phyloP scores from a whole-genome alignment of 2,888 invertebrate species.

The Crossocerus cetratus region DNA sequence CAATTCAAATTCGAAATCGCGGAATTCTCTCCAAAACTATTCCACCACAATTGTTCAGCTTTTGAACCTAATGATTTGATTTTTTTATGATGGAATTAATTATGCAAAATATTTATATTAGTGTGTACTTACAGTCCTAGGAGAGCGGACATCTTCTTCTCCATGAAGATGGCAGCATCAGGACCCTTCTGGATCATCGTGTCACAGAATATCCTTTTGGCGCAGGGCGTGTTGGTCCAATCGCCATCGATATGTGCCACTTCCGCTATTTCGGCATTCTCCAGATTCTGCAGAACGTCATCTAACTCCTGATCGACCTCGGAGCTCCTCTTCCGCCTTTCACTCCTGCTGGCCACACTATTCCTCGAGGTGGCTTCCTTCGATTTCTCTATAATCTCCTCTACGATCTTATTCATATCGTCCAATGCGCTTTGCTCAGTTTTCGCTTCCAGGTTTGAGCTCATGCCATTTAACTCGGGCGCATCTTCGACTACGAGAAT shows the following conservation, averaged over 20 bases:
- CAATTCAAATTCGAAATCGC: background rate
- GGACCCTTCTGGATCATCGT: constrained; percentile 84
- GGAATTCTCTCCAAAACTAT: background rate
- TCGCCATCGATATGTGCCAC: constrained; percentile 76
- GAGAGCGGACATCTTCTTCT: constrained; percentile 88
- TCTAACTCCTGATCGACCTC: constrained; percentile 63
- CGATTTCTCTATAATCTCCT: constrained; percentile 16
- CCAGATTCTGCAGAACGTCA: constrained; percentile 70
- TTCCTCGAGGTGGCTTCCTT: background rate
- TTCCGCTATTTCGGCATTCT: constrained; percentile 70
- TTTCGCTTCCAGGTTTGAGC: background rate
- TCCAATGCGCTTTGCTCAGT: background rate
- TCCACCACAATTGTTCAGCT: too few species aligned
- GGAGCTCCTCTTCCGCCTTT: constrained; percentile 50
- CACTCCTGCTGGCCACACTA: constrained; percentile 22
- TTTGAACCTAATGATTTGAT: background rate
- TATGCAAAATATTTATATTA: too few species aligned
- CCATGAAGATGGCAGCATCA: constrained; percentile 86
- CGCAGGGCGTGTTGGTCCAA: constrained; percentile 88
- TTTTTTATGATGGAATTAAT: too few species aligned
- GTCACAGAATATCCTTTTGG: constrained; percentile 87
- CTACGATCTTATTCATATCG: constrained; percentile 11
- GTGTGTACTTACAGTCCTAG: constrained; percentile 83
- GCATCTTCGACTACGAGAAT: constrained; percentile 44
- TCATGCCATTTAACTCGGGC: background rate